Base-by-base conservation (phyloP, 2,888 invertebrate species). In the Esperia sulphurella region DNA sequence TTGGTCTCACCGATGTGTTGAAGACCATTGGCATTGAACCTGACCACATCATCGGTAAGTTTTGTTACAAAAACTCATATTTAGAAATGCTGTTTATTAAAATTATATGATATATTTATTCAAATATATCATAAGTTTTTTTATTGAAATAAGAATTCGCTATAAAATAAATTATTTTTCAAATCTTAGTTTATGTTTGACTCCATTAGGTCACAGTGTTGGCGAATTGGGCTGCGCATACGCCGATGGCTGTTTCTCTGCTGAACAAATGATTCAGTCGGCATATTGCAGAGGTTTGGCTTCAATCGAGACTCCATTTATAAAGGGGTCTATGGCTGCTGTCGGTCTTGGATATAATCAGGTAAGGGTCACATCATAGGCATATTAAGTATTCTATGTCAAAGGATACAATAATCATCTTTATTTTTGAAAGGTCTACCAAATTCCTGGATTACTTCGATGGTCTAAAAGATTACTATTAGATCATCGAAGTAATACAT, bases 151-250 rank as follows among this genome's bases (percentile, higher is more conserved):
- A n/a, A n/a, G n/a, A n/a, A n/a, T n/a, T n/a, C n/a, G n/a, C n/a
- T n/a, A n/a, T n/a, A n/a, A n/a, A n/a, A n/a, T 21, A 21, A 21
- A 2, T 21, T 21, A 21, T 21, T 21, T 3, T 21, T 21, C 21
- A 21, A 21, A 21, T 21, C n/a, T n/a, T n/a, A n/a, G 21, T 21
- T 21, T 5, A 21, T 5, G 21, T 21, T 35, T 35, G n/a, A n/a
- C n/a, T n/a, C n/a, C n/a, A n/a, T 31, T 53, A 90, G 97, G 98
- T 1, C 98, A 98, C 80, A 98, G 98, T 8, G 96, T 97, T 0
- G 98, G 98, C 14, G 98, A 98, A 78, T 88, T 98, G 6, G 97
- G 96, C 0, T 98, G 98, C 78, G 97, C 96, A 0, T 98, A 98
- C 83, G 97, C 97, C 1, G 98, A 98, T 76, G 97, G 96, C 0